A percentile compares a stretch with the other conserved stretches of the same genome.
Evolutionary conservation across 2,888 invertebrate genomes (phyloP).

Genomic region (Trichogramma dendrolimi): DNA sequence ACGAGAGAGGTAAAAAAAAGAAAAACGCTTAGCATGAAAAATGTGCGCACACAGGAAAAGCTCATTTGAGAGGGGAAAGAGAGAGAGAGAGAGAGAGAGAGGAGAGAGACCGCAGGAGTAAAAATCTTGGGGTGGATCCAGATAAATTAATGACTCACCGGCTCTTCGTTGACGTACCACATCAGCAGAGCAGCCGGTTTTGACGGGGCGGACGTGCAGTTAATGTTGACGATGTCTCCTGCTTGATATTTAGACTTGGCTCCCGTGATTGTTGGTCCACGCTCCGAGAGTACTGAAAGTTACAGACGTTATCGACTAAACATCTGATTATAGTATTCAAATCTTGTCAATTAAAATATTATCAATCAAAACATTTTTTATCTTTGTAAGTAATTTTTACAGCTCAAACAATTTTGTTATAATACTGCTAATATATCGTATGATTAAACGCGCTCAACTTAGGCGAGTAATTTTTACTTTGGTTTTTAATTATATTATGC

Average conservation of each 20-base stretch:
- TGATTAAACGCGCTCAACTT: too few relatives aligned
- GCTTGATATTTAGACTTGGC: slow-evolving; percentile 59
- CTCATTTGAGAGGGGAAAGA: not conserved
- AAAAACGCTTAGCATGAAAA: not conserved
- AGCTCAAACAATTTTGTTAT: too few relatives aligned
- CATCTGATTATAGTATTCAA: too few relatives aligned
- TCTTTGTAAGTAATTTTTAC: too few relatives aligned
- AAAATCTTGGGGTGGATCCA: not conserved
- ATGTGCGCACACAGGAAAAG: not conserved
- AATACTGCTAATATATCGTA: too few relatives aligned
- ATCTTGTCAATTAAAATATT: too few relatives aligned
- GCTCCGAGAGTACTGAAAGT: slow-evolving; percentile 58
- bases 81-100: not conserved
- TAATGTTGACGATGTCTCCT: slow-evolving; percentile 60
- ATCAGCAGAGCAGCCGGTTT: slow-evolving; percentile 59
- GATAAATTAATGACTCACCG: slow-evolving; percentile 43
- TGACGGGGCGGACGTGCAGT: slow-evolving; percentile 62
- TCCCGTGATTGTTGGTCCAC: slow-evolving; percentile 60
- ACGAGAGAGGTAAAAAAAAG: not conserved
- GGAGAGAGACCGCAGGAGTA: not conserved
- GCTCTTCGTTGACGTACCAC: slow-evolving; percentile 62
- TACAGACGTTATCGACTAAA: too few relatives aligned
- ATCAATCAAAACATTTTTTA: too few relatives aligned
- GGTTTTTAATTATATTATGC: too few relatives aligned
- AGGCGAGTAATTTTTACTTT: too few relatives aligned